Base-by-base conservation (phyloP, 2,113 vertebrate genomes). In the Centrocercus urophasianus region DNA sequence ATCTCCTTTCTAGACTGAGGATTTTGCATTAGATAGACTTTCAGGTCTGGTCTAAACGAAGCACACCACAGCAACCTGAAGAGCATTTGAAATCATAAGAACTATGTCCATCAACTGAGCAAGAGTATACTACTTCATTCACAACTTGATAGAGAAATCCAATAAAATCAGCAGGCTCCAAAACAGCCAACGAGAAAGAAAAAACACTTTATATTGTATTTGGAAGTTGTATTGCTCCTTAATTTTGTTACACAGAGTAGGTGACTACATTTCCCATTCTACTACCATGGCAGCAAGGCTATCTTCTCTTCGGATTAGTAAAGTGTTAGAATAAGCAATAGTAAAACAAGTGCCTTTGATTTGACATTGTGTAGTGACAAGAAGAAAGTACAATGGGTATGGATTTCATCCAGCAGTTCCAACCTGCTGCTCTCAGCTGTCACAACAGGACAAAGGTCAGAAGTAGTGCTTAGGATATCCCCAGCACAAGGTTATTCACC, bases 401-500 rank as follows among this genome's bases (percentile, higher is more conserved):
- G 82, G 95, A 93, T 91, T 96, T 90, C 87, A 91, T 89, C 94
- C 94, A 95, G 87, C 89, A 96, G 91, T 86, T 95, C 87, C 93
- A 96, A 93, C 88, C 85, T 95, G 87, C 94, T 93, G 93, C 88
- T 91, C 91, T 96, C 96, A 89, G 93, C 88, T 95, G 87, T 95
- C 96, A 95, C 82, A 95, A 93, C 78, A 93, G 87, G 67, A 83
- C 91, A 89, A 10, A 96, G 93, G 94, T 93, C 91, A 93, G 47
- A 45, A 64, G 5, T 42, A 86, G 81, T 80, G 84, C 42, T 92
- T 83, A 2, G 2, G n/a, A 91, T 63, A 89, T 50, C 50, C 76
- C 61, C 50, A 76, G 42, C 15, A 45, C 81, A 90, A 94, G 95
- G 89, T 95, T 94, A 95, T 70, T 88, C 83, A 84, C 38, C 57